These are phyloP conservation scores for Pocillopora verrucosa DNA, from an alignment of 64 coral and sea anemone genomes.

Conservation along the genomic window DNA sequence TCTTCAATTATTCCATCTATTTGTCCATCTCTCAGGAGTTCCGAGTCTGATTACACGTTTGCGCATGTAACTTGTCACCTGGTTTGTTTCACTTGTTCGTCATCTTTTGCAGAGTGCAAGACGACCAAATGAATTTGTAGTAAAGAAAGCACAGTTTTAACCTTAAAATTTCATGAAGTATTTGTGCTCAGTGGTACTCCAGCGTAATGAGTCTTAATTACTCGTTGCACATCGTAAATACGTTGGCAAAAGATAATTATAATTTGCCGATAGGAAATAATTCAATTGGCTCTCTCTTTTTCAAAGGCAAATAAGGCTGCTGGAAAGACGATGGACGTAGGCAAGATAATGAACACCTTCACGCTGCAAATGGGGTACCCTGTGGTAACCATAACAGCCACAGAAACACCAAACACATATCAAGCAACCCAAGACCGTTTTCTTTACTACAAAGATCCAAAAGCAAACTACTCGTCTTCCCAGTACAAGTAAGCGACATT, in stretches of 20 bases:
- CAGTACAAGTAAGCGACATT: constrained; percentile 13
- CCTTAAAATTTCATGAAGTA: too few species aligned
- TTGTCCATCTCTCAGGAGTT: too few species aligned
- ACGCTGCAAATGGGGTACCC: constrained; percentile 42
- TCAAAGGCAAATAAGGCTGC: constrained; percentile 4
- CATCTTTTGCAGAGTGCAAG: too few species aligned
- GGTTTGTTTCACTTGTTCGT: too few species aligned
- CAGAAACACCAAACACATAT: constrained; percentile 3
- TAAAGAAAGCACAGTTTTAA: too few species aligned
- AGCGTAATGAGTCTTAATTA: too few species aligned
- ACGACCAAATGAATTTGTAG: too few species aligned
- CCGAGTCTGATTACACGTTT: too few species aligned
- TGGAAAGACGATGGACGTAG: not conserved
- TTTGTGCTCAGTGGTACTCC: too few species aligned
- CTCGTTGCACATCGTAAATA: not conserved
- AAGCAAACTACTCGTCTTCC: not conserved
- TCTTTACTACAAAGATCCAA: constrained; percentile 37
- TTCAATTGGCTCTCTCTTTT: not conserved
- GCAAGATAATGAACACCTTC: constrained; percentile 34
- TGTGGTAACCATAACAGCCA: constrained; percentile 47
- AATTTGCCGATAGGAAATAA: not conserved
- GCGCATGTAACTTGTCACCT: too few species aligned
- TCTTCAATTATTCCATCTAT: too few species aligned
- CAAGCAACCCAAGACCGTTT: constrained; percentile 42
- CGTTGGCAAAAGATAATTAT: not conserved